A percentile compares a stretch with the other conserved stretches of the same genome.
Evolutionary conservation across 2,113 vertebrate genomes (phyloP).

Genomic region (Chunga burmeisteri): DNA sequence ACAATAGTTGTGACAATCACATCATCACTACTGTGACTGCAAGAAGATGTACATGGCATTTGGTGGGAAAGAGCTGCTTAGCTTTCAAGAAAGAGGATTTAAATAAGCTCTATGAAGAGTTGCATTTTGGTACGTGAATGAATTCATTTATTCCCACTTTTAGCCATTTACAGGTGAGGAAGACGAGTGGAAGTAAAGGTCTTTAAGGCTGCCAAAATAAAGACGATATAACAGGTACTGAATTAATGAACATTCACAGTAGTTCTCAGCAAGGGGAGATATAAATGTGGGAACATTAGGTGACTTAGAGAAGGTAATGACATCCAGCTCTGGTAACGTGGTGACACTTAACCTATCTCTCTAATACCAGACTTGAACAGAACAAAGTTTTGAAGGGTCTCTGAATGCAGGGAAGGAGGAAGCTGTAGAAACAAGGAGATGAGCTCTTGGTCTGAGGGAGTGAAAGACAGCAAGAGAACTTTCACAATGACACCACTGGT

Average conservation of each 20-base stretch:
- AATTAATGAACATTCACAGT: not conserved
- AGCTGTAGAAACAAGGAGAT: not conserved
- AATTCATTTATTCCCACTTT: not conserved
- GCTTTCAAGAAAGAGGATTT: not conserved
- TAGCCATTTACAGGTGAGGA: not conserved
- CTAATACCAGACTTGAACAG: not conserved
- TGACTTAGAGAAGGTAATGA: not conserved
- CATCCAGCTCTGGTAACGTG: not conserved
- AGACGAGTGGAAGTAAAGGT: not conserved
- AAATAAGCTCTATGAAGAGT: not conserved
- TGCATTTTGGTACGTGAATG: not conserved
- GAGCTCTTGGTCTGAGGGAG: not conserved
- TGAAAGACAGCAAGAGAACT: not conserved
- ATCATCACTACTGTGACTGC: accelerated
- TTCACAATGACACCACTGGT: not conserved
- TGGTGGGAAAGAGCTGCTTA: not conserved
- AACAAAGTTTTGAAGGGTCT: not conserved
- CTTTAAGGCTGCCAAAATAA: not conserved
- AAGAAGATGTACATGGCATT: not conserved
- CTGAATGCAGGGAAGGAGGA: not conserved
- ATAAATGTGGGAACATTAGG: not conserved
- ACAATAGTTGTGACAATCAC: not conserved
- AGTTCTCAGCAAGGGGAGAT: not conserved
- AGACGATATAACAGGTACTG: not conserved
- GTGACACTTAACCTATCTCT: not conserved